Base-by-base conservation (phyloP, 2,888 invertebrate genomes). In the Pristionchus maxplancki region DNA sequence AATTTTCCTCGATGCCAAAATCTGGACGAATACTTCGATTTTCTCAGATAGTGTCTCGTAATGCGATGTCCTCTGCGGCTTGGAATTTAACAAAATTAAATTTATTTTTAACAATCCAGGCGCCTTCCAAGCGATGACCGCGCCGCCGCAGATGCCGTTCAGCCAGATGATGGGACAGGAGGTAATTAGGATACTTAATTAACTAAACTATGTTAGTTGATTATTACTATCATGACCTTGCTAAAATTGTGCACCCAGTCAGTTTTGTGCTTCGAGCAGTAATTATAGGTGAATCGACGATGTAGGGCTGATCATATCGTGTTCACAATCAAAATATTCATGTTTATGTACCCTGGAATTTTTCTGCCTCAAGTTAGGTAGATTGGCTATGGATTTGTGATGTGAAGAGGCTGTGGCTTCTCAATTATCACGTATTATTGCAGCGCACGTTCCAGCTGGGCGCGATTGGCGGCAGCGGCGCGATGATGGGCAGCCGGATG, bases 121-220 rank as follows among this genome's bases (percentile, higher is more conserved):
- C 37, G 37, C 28, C 28, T 64, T 37, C 83, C 87, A 85, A 85
- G 89, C 88, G 62, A 88, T 90, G 90, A 78, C 88, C 11, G 88
- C 86, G 3, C 90, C 90, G 0, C 90, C 90, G 53, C 90, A 90
- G 53, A 71, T 89, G 44, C 88, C 87, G 13, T 90, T 88, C 84
- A 89, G 90, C 64, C 89, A 88, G 86, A 90, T 90, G 89, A 67
- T 74, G 44, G 84, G 83, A 88, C 62, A 37, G 64, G 85, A 64
- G 53, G 62, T 85, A 62, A 37, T 74, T 74, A 74, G 40, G 17
- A 44, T 40, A 78, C 13, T 48, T 78, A 6, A 37, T 44, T 78
- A 78, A n/a, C 0, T n/a, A 28, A 78, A 8, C 1, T 48, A 24
- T 13, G 5, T 58, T 58, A 8, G 17, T n/a, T 58, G n/a, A 58